Conservation (phyloP, 2,888 invertebrate genomes). For the Lithophane leautieri region DNA sequence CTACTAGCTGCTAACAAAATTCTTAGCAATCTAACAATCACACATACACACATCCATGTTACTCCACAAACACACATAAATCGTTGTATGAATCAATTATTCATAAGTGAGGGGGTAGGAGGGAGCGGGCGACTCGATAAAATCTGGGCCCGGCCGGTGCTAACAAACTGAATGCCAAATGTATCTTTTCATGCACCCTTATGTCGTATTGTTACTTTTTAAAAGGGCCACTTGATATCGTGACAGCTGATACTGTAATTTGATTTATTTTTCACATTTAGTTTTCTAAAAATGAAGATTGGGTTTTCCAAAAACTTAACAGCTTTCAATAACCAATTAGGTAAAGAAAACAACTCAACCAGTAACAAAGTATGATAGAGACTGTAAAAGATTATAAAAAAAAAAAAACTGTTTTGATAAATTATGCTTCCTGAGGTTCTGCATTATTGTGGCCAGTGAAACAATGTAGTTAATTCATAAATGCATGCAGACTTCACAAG, state of each 20-base stretch:
- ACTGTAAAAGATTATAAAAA: background rate
- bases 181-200: slow-evolving; percentile 51
- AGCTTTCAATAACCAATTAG: background rate
- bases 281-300: too few relatives aligned
- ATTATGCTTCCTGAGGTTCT: background rate
- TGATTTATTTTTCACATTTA: too few relatives aligned
- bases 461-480: too few relatives aligned
- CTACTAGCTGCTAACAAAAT: background rate
- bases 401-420: background rate
- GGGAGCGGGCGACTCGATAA: slow-evolving; percentile 35
- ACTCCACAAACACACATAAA: slow-evolving; percentile 17
- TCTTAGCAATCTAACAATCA: background rate
- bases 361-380: background rate
- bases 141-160: slow-evolving; percentile 48
- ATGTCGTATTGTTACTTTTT: slow-evolving; percentile 19
- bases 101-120: slow-evolving; percentile 39
- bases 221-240: slow-evolving; percentile 15
- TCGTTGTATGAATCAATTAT: slow-evolving; percentile 61
- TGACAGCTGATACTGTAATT: background rate
- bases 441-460: too few relatives aligned
- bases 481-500: too few relatives aligned
- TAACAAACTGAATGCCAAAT: slow-evolving; percentile 55
- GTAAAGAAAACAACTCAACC: background rate
- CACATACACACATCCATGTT: background rate
- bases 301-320: too few relatives aligned